Evolutionary conservation across 2,113 vertebrate genomes (phyloP), one percentile per base, ranked within the genome.

Genomic region (Brachyhypopomus occidentalis): DNA sequence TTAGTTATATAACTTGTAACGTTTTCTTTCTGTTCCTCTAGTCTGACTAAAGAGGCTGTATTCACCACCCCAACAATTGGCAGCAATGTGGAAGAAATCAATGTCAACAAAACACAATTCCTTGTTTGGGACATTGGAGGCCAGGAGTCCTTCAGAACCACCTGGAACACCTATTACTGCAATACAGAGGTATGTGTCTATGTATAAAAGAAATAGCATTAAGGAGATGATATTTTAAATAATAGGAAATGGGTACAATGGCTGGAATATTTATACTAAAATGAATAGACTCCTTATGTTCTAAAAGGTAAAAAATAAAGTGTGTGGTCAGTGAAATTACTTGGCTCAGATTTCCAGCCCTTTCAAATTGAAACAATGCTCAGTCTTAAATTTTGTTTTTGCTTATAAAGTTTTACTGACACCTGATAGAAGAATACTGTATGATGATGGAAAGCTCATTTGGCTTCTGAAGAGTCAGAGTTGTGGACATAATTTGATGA

Each of bases 121-220:
- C 88, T 96, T 30, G 89, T 95, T 79, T 96, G 95, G 95, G 95
- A 96, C 66, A 93, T 95, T 0, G 94, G 94, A 0, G 95, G 95
- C 0, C 95, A 96, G 88, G 94, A 95, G 55, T 92, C 89, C 25
- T 92, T 96, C 30, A 81, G 93, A 62, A 91, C 93, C 41, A 92
- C 87, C 80, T 96, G 95, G 95, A 92, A 82, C 84, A 92, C 91
- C 0, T 95, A 96, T 87, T 96, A 91, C 88, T 89, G 92, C 84
- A 94, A 94, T 84, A 92, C 94, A 0, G 94, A 96, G 94, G 95
- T 96, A 87, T 78, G 88, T 62, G 45, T 84, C 55, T 79, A 16
- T 25, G 19, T 58, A 14, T 16, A 25, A 9, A 6, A 64, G 48
- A 7, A 7, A 66, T 30, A 30, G 30, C 30, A 30, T 30, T 30